Conservation (phyloP, 2,113 vertebrate genomes). For the Anolis carolinensis region DNA sequence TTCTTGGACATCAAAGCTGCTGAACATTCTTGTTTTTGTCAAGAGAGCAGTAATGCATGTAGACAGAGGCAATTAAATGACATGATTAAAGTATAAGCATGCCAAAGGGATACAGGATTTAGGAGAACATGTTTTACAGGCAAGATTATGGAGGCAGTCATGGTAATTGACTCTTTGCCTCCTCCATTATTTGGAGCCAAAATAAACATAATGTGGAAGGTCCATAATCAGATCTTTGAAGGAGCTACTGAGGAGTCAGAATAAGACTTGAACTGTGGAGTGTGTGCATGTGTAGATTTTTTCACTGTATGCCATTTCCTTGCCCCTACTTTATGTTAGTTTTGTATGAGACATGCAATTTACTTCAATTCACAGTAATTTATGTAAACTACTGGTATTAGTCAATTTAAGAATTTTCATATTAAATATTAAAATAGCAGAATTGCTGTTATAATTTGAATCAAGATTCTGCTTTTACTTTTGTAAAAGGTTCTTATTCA, state of each 20-base stretch:
- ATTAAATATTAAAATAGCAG: fast-evolving
- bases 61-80: not conserved
- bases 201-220: not conserved
- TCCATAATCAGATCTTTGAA: not conserved
- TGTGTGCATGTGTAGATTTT: not conserved
- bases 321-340: not conserved
- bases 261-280: not conserved
- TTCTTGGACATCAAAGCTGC: not conserved
- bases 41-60: not conserved
- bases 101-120: not conserved
- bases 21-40: not conserved
- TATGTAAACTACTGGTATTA: not conserved
- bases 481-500: not conserved
- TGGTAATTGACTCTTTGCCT: not conserved
- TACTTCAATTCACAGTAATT: not conserved
- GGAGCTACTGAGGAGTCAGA: not conserved
- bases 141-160: not conserved
- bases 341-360: no score
- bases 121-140: not conserved
- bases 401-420: not conserved
- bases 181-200: not conserved
- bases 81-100: not conserved
- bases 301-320: not conserved
- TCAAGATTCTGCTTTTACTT: not conserved
- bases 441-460: fast-evolving